Conservation (phyloP, 2,113 vertebrate species). For the Nerophis ophidion region DNA sequence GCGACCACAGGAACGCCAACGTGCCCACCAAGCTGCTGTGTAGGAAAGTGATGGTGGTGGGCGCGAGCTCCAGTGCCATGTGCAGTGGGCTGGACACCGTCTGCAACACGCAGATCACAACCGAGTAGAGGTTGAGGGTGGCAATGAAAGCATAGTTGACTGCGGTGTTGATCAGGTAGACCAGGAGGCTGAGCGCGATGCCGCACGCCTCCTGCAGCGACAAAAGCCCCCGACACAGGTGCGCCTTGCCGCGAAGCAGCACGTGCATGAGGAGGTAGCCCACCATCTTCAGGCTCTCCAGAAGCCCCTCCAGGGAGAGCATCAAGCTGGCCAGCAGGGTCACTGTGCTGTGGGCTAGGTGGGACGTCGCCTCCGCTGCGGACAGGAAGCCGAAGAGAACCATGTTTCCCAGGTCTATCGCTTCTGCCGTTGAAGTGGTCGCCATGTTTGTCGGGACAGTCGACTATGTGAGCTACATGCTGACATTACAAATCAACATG, state of each 20-base stretch:
- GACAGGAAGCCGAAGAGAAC: slow-evolving; percentile 59
- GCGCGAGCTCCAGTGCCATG: slow-evolving; percentile 71
- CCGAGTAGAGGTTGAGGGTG: slow-evolving; percentile 78
- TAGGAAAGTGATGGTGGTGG: slow-evolving; percentile 76
- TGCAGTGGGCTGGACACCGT: slow-evolving; percentile 70
- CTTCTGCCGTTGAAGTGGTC: no score
- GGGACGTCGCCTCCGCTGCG: slow-evolving; percentile 52
- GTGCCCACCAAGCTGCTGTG: slow-evolving; percentile 82
- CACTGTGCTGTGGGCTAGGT: slow-evolving; percentile 48
- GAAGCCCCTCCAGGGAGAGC: slow-evolving; percentile 68
- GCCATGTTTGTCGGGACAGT: no score
- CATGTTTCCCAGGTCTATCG: slow-evolving; percentile 75
- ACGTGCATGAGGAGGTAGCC: slow-evolving; percentile 82
- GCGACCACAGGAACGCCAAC: slow-evolving; percentile 84
- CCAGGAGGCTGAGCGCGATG: slow-evolving; percentile 78
- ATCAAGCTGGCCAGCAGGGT: slow-evolving; percentile 59
- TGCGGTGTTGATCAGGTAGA: slow-evolving; percentile 86
- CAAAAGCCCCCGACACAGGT: slow-evolving; percentile 76
- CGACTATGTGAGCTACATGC: no score
- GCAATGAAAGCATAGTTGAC: slow-evolving; percentile 84
- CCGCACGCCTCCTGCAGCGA: slow-evolving; percentile 75
- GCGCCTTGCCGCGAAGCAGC: slow-evolving; percentile 76
- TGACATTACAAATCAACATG: no score
- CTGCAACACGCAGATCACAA: slow-evolving; percentile 73
- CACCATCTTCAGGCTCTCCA: slow-evolving; percentile 83